Conservation (phyloP, 1,140 invertebrate genomes). For the Trigoniulus corallinus region DNA sequence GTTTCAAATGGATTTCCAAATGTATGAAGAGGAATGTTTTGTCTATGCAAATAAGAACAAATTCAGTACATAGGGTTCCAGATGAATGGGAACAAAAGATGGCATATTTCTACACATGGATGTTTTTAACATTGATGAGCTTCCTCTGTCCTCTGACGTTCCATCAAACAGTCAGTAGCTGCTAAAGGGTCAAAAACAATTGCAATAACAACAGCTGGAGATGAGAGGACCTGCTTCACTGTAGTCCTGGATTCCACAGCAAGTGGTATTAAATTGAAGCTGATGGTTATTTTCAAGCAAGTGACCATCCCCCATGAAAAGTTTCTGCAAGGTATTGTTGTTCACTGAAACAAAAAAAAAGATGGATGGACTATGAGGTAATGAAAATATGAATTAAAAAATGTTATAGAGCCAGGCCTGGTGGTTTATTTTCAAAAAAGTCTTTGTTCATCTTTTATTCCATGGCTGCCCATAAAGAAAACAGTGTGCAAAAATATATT, state of each 20-base stretch:
- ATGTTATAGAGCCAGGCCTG: not conserved
- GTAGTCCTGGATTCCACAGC: conserved; percentile 10
- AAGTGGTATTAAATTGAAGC: conserved; percentile 10
- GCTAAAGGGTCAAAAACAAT: conserved; percentile 10
- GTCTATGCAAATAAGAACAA: too few relatives aligned
- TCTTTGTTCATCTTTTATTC: not conserved
- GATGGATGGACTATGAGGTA: not conserved
- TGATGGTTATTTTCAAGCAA: conserved; percentile 11
- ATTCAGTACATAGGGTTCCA: not conserved
- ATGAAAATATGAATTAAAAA: not conserved
- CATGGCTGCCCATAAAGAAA: not conserved
- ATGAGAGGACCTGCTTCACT: conserved; percentile 13
- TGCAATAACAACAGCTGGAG: conserved; percentile 10
- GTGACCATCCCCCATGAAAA: not conserved
- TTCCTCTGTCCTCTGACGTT: conserved; percentile 13
- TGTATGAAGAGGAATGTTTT: too few relatives aligned
- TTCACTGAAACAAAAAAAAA: not conserved
- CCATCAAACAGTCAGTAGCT: conserved; percentile 13
- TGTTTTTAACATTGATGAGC: conserved; percentile 15
- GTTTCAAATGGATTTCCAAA: too few relatives aligned
- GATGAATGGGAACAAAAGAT: not conserved
- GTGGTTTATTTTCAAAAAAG: not conserved
- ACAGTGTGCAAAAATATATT: not conserved
- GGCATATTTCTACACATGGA: not conserved
- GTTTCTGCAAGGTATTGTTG: not conserved